A percentile compares a stretch with the other conserved stretches of the same genome.
phyloP scores from a whole-genome alignment of 2,888 invertebrate species.

The Branchipolynoe longqiensis region DNA sequence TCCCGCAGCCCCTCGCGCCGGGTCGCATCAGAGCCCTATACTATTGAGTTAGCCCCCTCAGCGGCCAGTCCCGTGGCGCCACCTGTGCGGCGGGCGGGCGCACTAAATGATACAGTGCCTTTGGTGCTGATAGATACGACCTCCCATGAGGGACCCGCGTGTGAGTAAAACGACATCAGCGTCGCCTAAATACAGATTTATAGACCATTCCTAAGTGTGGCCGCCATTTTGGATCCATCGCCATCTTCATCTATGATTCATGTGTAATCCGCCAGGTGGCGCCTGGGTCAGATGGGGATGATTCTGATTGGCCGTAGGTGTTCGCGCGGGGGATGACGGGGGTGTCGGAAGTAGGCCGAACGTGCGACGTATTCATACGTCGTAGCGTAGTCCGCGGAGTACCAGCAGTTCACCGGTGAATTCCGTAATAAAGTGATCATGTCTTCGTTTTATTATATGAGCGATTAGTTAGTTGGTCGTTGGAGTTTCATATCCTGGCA shows the following conservation, averaged over 20 bases:
- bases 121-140: too few species aligned
- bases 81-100: background rate
- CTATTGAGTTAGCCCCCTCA: background rate
- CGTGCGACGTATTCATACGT: background rate
- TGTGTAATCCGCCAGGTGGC: background rate
- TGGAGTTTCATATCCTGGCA: too few species aligned
- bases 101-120: constrained; percentile 28
- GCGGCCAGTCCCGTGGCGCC: background rate
- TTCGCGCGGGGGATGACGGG: background rate
- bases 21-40: background rate
- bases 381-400: background rate
- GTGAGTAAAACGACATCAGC: background rate
- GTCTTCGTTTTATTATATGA: too few species aligned
- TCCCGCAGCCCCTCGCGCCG: too few species aligned
- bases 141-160: background rate
- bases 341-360: background rate
- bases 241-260: constrained; percentile 57
- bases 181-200: constrained; percentile 27
- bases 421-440: too few species aligned
- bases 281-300: constrained; percentile 43
- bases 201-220: background rate
- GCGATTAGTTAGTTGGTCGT: too few species aligned
- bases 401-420: too few species aligned
- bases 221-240: background rate
- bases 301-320: constrained; percentile 50